A percentile compares a stretch with the other conserved stretches of the same genome.
Evolutionary conservation across 2,888 invertebrate genomes (phyloP).

Genomic region (Malachius bipustulatus): DNA sequence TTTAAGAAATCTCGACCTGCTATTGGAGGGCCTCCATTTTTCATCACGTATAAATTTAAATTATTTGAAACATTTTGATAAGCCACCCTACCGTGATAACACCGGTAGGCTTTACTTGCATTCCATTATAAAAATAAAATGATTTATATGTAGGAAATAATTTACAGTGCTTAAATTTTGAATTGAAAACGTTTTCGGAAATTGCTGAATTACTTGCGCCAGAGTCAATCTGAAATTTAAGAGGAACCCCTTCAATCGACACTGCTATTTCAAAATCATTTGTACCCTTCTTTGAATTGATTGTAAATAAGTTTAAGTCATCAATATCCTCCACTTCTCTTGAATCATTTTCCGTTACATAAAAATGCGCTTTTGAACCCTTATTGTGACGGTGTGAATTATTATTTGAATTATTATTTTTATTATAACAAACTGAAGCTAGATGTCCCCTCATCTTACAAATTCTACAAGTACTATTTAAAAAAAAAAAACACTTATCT

Average conservation of each 20-base stretch:
- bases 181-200: conserved; percentile 5
- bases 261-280: conserved; percentile 7
- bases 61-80: conserved; percentile 4
- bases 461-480: no score
- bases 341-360: no score
- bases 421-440: no score
- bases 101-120: conserved; percentile 3
- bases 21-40: conserved; percentile 6
- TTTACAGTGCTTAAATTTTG: conserved; percentile 1
- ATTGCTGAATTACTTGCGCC: conserved; percentile 7
- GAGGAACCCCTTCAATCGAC: background rate
- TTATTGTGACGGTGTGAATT: no score
- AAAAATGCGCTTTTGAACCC: no score
- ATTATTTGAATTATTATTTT: no score
- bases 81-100: background rate
- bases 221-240: conserved; percentile 7
- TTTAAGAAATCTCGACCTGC: conserved; percentile 6
- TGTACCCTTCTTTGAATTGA: no score
- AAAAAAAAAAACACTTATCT: no score
- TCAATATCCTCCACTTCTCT: no score
- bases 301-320: no score
- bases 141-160: conserved; percentile 4
- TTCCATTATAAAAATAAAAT: conserved; percentile 8
- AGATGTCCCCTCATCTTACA: no score
- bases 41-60: conserved; percentile 4